Evolutionary conservation across 2,888 invertebrate species (phyloP), one percentile per base, ranked within the genome.

Genomic region (Pseudococcus jackbeardsleyi): DNA sequence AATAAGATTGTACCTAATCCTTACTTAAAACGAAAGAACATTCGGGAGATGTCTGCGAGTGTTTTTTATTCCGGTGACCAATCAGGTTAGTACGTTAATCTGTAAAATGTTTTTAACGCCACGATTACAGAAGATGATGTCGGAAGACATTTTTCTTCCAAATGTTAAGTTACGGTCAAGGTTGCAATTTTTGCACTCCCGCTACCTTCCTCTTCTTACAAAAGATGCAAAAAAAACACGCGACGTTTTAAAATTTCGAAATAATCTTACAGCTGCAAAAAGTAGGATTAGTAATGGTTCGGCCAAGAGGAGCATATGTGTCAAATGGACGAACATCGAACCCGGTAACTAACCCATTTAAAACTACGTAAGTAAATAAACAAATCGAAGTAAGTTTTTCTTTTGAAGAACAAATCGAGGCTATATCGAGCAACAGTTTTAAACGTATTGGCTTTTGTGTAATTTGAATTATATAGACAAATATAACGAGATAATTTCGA

Each of bases 21-120:
- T 9, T 19, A 64, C 22, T 64, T 64, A 64, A 22, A 22, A 64
- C 19, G 64, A 22, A 22, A 64, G 22, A 64, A 22, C 64, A 64
- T 22, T 64, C 22, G 64, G 64, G 7, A 64, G 22, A 22, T 59
- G n/a, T 59, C n/a, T 59, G 8, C 9, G 42, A 5, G 42, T n/a
- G n/a, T 59, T 59, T 59, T 59, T 64, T 64, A 33, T 64, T 64
- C 22, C 22, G 64, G 64, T 64, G 19, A 64, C 64, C 64, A 22
- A 22, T 64, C 9, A 22, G 42, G 42, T 42, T 9, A 42, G 64
- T 64, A 64, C 64, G 64, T 22, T 64, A 64, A 64, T 64, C 64
- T 15, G 64, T 22, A 22, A 64, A 7, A 64, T 22, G 64, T 64
- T 22, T 59, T 64, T 64, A 64, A 64, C 22, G 19, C 11, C 19